Percentiles rank a stretch among this genome's conserved stretches.
Conservation (phyloP, 2,888 invertebrate species). For the Onthophagus sagittarius region DNA sequence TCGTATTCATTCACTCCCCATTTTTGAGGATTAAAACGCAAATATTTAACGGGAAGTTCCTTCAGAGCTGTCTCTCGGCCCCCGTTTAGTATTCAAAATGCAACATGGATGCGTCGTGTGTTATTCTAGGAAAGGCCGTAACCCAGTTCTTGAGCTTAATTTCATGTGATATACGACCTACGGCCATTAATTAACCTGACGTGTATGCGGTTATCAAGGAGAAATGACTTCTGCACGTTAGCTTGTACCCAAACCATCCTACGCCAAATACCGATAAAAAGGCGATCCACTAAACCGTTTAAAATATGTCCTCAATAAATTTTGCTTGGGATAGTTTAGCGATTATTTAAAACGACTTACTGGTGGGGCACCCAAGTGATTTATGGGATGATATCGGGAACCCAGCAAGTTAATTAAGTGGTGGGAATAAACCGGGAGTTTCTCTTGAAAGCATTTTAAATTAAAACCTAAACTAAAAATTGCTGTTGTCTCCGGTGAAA, state of each 20-base stretch:
- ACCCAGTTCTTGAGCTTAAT: neutral
- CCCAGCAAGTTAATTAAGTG: neutral
- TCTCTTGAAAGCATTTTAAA: neutral
- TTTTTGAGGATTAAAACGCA: neutral
- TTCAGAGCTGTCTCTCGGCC: neutral
- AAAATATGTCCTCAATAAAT: conserved; percentile 2
- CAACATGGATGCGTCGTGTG: neutral
- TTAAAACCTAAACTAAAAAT: neutral
- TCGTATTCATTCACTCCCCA: neutral
- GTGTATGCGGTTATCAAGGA: neutral
- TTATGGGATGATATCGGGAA: neutral
- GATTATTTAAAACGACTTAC: neutral
- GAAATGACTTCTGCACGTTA: neutral
- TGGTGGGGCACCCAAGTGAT: neutral
- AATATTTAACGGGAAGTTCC: neutral
- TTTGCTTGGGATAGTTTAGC: conserved; percentile 3
- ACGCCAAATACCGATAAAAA: neutral
- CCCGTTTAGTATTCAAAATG: neutral
- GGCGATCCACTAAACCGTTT: neutral
- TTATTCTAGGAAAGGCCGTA: neutral
- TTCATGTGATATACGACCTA: neutral
- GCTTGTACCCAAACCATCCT: neutral
- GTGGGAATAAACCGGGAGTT: neutral
- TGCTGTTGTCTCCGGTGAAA: neutral
- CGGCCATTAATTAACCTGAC: neutral